phyloP scores from a whole-genome alignment of 2,797 vertebrate genomes.

The Etheostoma nigrum region DNA sequence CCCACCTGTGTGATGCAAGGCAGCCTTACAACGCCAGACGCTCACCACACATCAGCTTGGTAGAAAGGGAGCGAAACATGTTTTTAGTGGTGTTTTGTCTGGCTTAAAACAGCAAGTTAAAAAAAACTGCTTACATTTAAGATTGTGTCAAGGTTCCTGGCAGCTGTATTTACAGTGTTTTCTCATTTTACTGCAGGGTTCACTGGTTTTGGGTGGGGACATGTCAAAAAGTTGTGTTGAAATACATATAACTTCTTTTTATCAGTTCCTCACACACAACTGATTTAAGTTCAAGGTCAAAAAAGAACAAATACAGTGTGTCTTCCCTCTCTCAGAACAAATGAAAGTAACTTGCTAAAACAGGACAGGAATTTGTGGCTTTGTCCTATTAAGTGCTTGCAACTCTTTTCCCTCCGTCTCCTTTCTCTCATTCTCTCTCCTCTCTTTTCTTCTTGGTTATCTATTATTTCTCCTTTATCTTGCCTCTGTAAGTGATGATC shows the following conservation, averaged over 20 bases:
- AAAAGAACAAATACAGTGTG: not conserved
- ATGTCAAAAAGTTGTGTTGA: not conserved
- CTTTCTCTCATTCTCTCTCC: slow-evolving; percentile 35
- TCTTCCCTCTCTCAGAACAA: slow-evolving; percentile 62
- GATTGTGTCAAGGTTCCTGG: not conserved
- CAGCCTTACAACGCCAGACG: too few relatives aligned
- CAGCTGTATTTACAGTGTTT: not conserved
- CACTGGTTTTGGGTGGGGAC: not conserved
- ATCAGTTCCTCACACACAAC: not conserved
- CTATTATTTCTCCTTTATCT: slow-evolving; percentile 51
- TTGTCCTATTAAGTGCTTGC: slow-evolving; percentile 32
- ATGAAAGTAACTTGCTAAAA: slow-evolving; percentile 54
- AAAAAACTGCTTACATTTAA: too few relatives aligned
- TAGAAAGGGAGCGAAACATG: too few relatives aligned
- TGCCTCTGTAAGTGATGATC: slow-evolving; percentile 79
- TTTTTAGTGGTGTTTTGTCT: not conserved
- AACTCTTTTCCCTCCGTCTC: slow-evolving; percentile 23
- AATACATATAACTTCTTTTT: not conserved
- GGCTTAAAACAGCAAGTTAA: not conserved
- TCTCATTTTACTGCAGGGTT: not conserved
- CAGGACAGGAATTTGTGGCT: slow-evolving; percentile 72
- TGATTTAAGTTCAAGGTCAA: not conserved
- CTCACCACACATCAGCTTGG: too few relatives aligned
- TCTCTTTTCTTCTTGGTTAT: slow-evolving; percentile 35
- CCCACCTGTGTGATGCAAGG: too few relatives aligned